Base-by-base conservation (phyloP, 2,888 invertebrate species). In the Apamea sordens region DNA sequence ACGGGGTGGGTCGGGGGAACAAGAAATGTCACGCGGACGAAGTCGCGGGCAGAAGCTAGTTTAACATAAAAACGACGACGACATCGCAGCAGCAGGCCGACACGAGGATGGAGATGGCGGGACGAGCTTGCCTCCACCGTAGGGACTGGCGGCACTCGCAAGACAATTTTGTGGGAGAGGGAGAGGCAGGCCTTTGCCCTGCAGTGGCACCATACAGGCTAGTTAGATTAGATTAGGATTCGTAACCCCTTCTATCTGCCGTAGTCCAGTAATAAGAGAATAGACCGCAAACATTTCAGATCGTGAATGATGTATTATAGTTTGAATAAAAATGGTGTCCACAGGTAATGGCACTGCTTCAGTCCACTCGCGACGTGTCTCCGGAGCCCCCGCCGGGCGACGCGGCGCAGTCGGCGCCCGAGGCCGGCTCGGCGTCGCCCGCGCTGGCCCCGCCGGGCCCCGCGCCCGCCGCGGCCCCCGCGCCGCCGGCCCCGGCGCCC, bases 291-390 rank as follows among this genome's bases (percentile, higher is more conserved):
- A 68, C 44, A 21, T 68, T 47, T 47, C 67, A n/a, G 67, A 68
- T 68, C 18, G 67, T 44, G n/a, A 28, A 21, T 21, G 28, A 44
- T 6, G 67, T 41, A n/a, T 18, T 21, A 7, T 11, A 18, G 44
- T 44, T 6, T 44, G n/a, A 73, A 63, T 50, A 13, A 28, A 21
- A 53, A 59, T 15, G 28, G 13, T 21, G 28, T 32, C 3, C 4
- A 8, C 78, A 93, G 93, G 94, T 95, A 88, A 96, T 97, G 96
- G 97, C 97, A 83, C 93, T 97, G 78, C 96, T 97, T 92, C 97
- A 96, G 91, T 95, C 96, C 73, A 96, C 96, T 85, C 95, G 96
- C 86, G 96, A 95, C 92, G 94, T 94, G 90, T 92, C 95, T 21
- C 96, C 96, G 44, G 95, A 94, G 89, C 94, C 95, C 73, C 92